phyloP scores from a whole-genome alignment of 2,888 invertebrate species.

The Biston betularia region DNA sequence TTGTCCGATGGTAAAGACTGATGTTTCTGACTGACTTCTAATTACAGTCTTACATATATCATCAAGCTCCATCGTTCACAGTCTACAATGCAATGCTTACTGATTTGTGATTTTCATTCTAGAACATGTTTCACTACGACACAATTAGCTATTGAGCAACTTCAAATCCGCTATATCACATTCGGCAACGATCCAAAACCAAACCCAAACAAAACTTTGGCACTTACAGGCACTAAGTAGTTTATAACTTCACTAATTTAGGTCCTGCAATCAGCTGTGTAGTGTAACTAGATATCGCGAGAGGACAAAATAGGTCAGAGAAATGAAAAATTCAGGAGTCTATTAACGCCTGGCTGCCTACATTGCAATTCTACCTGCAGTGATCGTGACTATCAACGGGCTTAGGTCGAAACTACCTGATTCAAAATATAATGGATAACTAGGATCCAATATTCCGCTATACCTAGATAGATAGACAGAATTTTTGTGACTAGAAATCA shows the following conservation, averaged over 20 bases:
- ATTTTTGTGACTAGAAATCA: too few species aligned
- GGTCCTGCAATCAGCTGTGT: slow-evolving; percentile 41
- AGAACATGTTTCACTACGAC: background rate
- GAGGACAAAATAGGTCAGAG: slow-evolving; percentile 47
- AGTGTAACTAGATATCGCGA: slow-evolving; percentile 42
- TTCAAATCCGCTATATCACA: background rate
- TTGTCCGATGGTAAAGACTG: too few species aligned
- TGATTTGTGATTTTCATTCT: background rate
- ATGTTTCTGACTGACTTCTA: too few species aligned
- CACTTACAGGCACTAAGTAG: slow-evolving; percentile 36
- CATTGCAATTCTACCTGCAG: slow-evolving; percentile 61
- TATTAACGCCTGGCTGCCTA: slow-evolving; percentile 64
- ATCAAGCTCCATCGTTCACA: too few species aligned
- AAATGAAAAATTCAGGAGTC: slow-evolving; percentile 65
- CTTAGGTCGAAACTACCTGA: background rate
- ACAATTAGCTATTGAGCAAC: slow-evolving; percentile 1
- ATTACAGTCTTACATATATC: too few species aligned
- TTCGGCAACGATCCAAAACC: slow-evolving; percentile 28
- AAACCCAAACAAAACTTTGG: slow-evolving; percentile 32
- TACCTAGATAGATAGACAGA: too few species aligned
- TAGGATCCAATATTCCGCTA: too few species aligned
- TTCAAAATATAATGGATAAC: background rate
- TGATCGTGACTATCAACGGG: slow-evolving; percentile 18
- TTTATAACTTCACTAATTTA: slow-evolving; percentile 40
- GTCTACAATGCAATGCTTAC: too few species aligned